Evolutionary conservation across 1,140 invertebrate genomes (phyloP), one percentile per base, ranked within the genome.

Genomic region (Geopemphigus sp.): DNA sequence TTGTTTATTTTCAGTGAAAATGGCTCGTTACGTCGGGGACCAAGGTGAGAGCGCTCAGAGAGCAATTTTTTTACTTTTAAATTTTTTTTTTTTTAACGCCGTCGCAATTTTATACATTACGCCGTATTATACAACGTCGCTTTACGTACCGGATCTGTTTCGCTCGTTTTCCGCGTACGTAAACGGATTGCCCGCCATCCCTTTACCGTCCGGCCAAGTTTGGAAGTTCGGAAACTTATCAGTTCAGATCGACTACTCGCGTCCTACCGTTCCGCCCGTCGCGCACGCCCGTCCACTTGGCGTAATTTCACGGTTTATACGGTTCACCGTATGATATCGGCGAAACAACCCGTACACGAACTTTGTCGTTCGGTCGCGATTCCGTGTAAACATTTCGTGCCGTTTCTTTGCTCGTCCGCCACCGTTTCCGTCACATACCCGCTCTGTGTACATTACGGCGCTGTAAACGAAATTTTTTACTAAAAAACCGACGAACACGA

Each of bases 1-100:
- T 47, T 47, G 6, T 54, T 72, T 53, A 81, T 81, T 83, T 83
- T 56, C 82, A 83, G 82, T 83, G 17, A 83, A 83, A 81, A 83
- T 82, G 66, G 82, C 82, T n/a, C 82, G 82, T 17, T 82, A 82
- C 64, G 70, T 81, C 47, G 82, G 82, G 45, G 72, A 72, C 29
- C 82, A 83, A 81, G 82, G 78, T 81, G 68, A 83, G 80, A 50
- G 47, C 66, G 59, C 10, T 39, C 24, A 22, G n/a, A 24, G 29
- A 59, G 54, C 24, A n/a, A 80, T 57, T 32, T 68, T 53, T 63
- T 53, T 39, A 22, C 39, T 45, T 45, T 11, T 11, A 45, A n/a
- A n/a, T n/a, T n/a, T n/a, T n/a, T 39, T 39, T 39, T 39, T 39
- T 39, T 39, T 39, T 39, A 2, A 26, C 19, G 11, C 24, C 5